Conservation (phyloP, 2,113 vertebrate genomes). For the Haemorhous mexicanus region DNA sequence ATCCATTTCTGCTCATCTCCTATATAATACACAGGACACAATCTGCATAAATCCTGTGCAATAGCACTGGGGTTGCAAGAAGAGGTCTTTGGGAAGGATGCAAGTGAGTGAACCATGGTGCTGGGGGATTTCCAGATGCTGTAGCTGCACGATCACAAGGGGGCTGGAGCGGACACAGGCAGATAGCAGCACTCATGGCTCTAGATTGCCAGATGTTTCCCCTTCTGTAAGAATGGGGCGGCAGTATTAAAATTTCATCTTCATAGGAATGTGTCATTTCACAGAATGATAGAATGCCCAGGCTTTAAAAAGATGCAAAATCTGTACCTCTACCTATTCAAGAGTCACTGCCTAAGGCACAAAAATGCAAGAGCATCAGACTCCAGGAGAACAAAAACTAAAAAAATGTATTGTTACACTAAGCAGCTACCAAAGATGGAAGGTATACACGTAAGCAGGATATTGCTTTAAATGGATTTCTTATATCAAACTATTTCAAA, state of each 20-base stretch:
- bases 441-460: background rate
- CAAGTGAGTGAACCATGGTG: background rate
- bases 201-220: background rate
- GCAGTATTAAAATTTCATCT: background rate
- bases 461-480: background rate
- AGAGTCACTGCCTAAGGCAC: background rate
- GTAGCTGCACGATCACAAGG: fast-evolving
- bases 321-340: background rate
- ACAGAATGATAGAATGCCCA: background rate
- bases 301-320: background rate
- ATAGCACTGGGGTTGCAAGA: background rate
- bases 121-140: background rate
- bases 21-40: fast-evolving
- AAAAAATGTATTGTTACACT: background rate
- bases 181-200: background rate
- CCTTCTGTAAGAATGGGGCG: fast-evolving
- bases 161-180: background rate
- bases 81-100: background rate
- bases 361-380: background rate
- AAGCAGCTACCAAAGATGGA: background rate
- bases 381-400: background rate
- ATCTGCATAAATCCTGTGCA: background rate
- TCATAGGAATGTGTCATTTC: background rate
- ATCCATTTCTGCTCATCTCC: background rate
- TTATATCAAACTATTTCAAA: background rate